Conservation (phyloP, 2,888 invertebrate genomes). For the Lepas anatifera region DNA sequence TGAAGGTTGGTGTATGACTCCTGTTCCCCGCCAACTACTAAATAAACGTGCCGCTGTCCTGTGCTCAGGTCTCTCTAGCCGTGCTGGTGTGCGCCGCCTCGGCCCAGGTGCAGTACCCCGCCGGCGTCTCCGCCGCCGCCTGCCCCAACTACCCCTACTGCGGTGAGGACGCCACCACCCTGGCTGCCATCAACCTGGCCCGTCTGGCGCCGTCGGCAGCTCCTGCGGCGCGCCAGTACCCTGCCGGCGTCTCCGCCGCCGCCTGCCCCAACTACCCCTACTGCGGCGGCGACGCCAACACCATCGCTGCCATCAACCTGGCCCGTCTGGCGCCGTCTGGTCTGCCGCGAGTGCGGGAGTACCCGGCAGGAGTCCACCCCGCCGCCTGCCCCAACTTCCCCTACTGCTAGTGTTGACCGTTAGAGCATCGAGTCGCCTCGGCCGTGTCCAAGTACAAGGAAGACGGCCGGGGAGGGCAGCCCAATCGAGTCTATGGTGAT, state of each 20-base stretch:
- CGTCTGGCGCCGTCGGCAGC: not conserved
- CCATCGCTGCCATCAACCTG: not conserved
- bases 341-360: no score
- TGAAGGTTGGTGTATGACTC: no score
- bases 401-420: no score
- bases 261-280: constrained; percentile 18
- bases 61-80: no score
- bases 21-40: no score
- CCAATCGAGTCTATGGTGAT: no score
- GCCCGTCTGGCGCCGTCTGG: not conserved
- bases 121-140: constrained; percentile 14
- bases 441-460: no score
- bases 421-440: no score
- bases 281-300: not conserved
- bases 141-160: constrained; percentile 19
- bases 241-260: constrained; percentile 14
- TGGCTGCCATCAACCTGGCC: not conserved
- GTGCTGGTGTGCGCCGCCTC: not conserved
- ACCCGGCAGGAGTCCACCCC: no score
- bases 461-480: no score
- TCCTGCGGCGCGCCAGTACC: not conserved
- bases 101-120: constrained; percentile 12
- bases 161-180: not conserved
- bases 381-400: not conserved
- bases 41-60: no score